A percentile compares a stretch with the other conserved stretches of the same genome.
Evolutionary conservation across 2,113 vertebrate species (phyloP).

Genomic region (Myiozetetes cayanensis): DNA sequence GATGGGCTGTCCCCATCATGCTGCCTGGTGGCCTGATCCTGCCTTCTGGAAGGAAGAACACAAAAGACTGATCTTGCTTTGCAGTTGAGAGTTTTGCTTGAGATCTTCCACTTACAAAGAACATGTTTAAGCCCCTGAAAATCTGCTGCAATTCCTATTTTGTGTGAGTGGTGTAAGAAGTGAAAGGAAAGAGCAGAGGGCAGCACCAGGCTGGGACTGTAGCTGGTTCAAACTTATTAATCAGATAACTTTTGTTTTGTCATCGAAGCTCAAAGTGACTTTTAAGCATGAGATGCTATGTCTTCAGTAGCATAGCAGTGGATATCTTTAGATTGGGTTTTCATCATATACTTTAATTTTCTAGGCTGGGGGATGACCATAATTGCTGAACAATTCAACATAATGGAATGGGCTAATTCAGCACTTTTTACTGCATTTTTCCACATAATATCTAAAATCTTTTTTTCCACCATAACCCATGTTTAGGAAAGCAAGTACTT

Average conservation of each 20-base stretch:
- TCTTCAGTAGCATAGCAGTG: slow-evolving; percentile 32
- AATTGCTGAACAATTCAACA: slow-evolving; percentile 66
- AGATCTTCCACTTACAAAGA: background rate
- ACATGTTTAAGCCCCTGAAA: background rate
- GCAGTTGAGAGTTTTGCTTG: background rate
- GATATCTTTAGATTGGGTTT: slow-evolving; percentile 66
- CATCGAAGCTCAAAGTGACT: slow-evolving; percentile 24
- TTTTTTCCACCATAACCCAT: slow-evolving; percentile 43
- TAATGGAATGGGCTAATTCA: slow-evolving; percentile 66
- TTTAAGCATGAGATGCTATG: slow-evolving; percentile 7
- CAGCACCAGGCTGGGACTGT: background rate
- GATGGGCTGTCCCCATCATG: accelerated
- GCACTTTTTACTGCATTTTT: slow-evolving; percentile 62
- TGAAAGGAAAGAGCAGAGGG: background rate
- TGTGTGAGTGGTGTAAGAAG: background rate
- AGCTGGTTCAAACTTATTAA: background rate
- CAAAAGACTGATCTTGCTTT: background rate
- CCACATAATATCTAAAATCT: slow-evolving; percentile 67
- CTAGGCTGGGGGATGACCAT: slow-evolving; percentile 57
- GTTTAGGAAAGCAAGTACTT: slow-evolving; percentile 71
- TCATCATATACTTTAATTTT: slow-evolving; percentile 71
- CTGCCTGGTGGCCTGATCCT: background rate
- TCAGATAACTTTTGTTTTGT: background rate
- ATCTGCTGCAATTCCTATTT: background rate
- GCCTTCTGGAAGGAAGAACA: background rate